Evolutionary conservation across 2,888 invertebrate genomes (phyloP).

Genomic region (Cynaeus angustus): DNA sequence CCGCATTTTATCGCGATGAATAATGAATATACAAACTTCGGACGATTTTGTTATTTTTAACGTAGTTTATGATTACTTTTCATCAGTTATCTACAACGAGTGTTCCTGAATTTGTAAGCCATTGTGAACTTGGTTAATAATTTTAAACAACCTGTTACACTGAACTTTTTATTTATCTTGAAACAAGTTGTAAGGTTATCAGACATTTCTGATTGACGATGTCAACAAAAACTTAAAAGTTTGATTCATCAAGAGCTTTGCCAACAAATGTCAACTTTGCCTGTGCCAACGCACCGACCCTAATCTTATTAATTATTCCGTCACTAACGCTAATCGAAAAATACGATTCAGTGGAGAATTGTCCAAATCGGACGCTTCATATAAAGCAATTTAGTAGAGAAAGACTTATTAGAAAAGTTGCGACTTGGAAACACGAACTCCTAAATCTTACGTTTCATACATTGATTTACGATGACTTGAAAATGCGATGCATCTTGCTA

Average conservation of each 20-base stretch:
- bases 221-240: slow-evolving; percentile 52
- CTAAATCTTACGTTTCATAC: slow-evolving; percentile 51
- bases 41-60: slow-evolving; percentile 26
- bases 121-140: slow-evolving; percentile 16
- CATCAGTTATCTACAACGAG: slow-evolving; percentile 6
- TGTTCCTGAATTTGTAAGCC: slow-evolving; percentile 11
- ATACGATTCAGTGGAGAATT: slow-evolving; percentile 20
- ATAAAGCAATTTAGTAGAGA: slow-evolving; percentile 48
- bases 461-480: slow-evolving; percentile 53
- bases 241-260: slow-evolving; percentile 53
- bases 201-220: slow-evolving; percentile 52
- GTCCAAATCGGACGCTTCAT: slow-evolving; percentile 33
- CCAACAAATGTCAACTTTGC: slow-evolving; percentile 51
- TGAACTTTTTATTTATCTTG: slow-evolving; percentile 30
- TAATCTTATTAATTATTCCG: slow-evolving; percentile 27
- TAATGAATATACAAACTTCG: slow-evolving; percentile 5
- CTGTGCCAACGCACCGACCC: slow-evolving; percentile 5
- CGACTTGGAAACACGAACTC: slow-evolving; percentile 50
- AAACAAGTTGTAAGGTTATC: slow-evolving; percentile 24
- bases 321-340: slow-evolving; percentile 26
- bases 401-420: slow-evolving; percentile 55
- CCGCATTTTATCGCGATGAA: slow-evolving; percentile 15
- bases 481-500: slow-evolving; percentile 52
- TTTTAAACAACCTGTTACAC: slow-evolving; percentile 32
- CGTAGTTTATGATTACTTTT: slow-evolving; percentile 8